These are phyloP conservation scores for Anastatus disparis DNA, from an alignment of 1,140 invertebrate genomes.

Conservation along the genomic window DNA sequence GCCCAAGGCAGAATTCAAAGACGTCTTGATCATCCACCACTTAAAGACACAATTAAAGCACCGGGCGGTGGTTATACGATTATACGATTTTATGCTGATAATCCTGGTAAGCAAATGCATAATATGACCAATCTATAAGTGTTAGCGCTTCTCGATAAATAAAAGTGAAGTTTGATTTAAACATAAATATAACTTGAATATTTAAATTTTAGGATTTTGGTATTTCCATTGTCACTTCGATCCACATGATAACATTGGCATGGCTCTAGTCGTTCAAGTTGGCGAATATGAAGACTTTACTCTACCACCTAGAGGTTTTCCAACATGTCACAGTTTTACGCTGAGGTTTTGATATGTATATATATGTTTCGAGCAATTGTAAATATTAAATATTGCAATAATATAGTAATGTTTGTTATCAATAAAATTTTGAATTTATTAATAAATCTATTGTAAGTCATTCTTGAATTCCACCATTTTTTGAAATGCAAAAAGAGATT, in stretches of 20 bases:
- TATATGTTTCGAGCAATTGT: too few species aligned
- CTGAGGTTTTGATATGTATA: too few species aligned
- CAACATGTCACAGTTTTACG: too few species aligned
- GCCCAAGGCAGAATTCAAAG: slow-evolving; percentile 77
- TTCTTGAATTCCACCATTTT: too few species aligned
- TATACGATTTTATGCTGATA: slow-evolving; percentile 51
- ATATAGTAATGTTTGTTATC: too few species aligned
- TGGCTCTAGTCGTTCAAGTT: slow-evolving; percentile 65
- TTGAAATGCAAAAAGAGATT: too few species aligned
- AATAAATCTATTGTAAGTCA: too few species aligned
- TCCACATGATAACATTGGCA: slow-evolving; percentile 65
- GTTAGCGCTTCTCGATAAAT: background rate
- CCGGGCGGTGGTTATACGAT: slow-evolving; percentile 90
- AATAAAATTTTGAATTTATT: too few species aligned
- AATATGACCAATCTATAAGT: background rate
- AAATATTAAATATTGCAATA: too few species aligned
- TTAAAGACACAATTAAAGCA: slow-evolving; percentile 91
- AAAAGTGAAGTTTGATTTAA: too few species aligned
- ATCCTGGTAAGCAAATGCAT: slow-evolving; percentile 9
- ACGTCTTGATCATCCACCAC: slow-evolving; percentile 77
- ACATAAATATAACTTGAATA: too few species aligned
- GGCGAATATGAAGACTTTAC: slow-evolving; percentile 59
- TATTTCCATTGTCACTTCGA: slow-evolving; percentile 68
- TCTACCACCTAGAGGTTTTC: slow-evolving; percentile 58
- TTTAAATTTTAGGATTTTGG: slow-evolving; percentile 67